Evolutionary conservation across 2,113 vertebrate genomes (phyloP).

Genomic region (Corapipo altera): DNA sequence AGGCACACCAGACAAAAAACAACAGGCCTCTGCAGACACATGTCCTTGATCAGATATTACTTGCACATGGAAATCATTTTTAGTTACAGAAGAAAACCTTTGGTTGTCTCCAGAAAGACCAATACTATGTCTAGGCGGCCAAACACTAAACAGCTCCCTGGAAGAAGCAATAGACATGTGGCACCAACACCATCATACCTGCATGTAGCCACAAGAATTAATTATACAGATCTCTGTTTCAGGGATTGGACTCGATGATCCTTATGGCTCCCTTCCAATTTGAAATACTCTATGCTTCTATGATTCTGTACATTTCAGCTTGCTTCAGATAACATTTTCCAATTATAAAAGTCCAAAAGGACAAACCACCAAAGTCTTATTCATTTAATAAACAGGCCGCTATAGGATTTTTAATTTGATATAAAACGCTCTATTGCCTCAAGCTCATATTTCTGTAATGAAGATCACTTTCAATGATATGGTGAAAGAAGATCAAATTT

Average conservation of each 20-base stretch:
- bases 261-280: background rate
- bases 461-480: background rate
- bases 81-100: background rate
- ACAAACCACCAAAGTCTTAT: background rate
- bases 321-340: background rate
- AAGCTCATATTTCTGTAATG: background rate
- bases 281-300: background rate
- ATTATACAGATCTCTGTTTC: background rate
- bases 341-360: background rate
- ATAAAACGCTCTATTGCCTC: background rate
- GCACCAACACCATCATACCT: background rate
- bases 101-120: constrained; percentile 4
- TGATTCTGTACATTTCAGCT: background rate
- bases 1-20: background rate
- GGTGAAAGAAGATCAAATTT: background rate
- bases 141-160: background rate
- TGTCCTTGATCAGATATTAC: constrained; percentile 31
- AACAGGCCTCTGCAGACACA: background rate
- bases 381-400: background rate
- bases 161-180: background rate
- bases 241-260: background rate
- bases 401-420: background rate
- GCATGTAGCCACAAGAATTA: background rate
- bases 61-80: constrained; percentile 35
- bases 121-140: background rate